Conservation (phyloP, 2,888 invertebrate species). For the Malacosoma neustria region DNA sequence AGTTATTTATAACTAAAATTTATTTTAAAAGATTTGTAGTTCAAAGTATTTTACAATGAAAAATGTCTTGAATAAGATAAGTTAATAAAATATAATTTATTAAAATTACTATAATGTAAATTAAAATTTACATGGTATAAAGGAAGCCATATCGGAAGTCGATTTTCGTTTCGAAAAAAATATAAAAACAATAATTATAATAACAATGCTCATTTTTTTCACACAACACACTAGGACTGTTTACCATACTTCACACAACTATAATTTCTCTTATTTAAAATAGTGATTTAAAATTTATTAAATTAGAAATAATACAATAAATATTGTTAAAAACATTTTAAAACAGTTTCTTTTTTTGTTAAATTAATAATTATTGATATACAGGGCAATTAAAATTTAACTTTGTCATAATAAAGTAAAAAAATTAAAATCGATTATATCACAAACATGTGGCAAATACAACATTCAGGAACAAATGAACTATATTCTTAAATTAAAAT, state of each 20-base stretch:
- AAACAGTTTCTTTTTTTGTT: constrained; percentile 2
- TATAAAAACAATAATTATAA: constrained; percentile 29
- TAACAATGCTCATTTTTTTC: constrained; percentile 55
- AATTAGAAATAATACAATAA: background rate
- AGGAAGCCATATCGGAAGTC: constrained; percentile 59
- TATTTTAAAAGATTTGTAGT: no score
- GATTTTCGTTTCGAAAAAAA: constrained; percentile 57
- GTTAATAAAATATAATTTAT: no score
- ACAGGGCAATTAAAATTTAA: background rate
- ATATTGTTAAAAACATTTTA: background rate
- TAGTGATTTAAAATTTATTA: background rate
- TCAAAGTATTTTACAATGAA: no score
- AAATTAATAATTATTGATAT: no score
- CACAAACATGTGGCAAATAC: constrained; percentile 26
- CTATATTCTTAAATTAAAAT: constrained; percentile 20
- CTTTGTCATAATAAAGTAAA: background rate
- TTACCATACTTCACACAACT: constrained; percentile 4
- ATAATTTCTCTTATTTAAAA: background rate
- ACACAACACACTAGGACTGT: constrained; percentile 23
- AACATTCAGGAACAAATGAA: constrained; percentile 26
- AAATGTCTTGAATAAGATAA: no score
- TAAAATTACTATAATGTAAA: no score
- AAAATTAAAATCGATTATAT: constrained; percentile 8
- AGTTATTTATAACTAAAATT: no score
- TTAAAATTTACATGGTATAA: no score